These are phyloP conservation scores for Bubo bubo DNA, from an alignment of 2,113 vertebrate genomes.

Conservation along the genomic window DNA sequence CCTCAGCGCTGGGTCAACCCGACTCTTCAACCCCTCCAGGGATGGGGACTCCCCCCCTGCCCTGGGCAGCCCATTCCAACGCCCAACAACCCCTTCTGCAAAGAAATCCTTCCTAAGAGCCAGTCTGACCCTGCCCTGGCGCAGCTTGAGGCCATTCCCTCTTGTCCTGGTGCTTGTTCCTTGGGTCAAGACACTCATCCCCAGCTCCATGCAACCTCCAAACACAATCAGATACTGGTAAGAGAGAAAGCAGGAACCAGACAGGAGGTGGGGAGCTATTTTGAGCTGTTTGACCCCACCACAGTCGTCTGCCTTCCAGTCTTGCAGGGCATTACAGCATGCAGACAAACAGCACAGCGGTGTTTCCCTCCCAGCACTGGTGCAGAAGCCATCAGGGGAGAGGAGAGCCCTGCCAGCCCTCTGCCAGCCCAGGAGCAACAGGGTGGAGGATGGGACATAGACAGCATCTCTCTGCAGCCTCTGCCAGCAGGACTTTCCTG, in stretches of 20 bases:
- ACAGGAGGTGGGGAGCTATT: background rate
- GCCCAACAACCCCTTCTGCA: no score
- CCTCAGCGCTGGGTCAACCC: no score
- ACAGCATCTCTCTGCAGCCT: background rate
- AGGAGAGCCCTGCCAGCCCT: background rate
- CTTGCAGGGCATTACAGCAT: background rate
- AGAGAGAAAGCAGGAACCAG: background rate
- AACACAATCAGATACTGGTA: background rate
- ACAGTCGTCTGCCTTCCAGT: background rate
- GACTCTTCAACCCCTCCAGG: no score
- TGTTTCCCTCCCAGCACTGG: background rate
- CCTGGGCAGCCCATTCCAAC: no score
- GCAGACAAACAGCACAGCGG: rapidly evolving
- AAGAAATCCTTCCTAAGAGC: no score
- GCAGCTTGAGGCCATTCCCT: no score
- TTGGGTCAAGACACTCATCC: no score
- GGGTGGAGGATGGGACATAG: background rate
- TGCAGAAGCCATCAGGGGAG: background rate
- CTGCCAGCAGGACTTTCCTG: background rate
- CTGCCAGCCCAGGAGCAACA: background rate
- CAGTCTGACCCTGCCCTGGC: no score
- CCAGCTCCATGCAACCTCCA: background rate
- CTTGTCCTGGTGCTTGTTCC: no score
- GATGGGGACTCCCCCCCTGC: no score
- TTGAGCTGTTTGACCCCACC: background rate